Percentiles rank a stretch among this genome's conserved stretches.
phyloP scores from a whole-genome alignment of 2,888 invertebrate species.

The Drosophila paramelanica region DNA sequence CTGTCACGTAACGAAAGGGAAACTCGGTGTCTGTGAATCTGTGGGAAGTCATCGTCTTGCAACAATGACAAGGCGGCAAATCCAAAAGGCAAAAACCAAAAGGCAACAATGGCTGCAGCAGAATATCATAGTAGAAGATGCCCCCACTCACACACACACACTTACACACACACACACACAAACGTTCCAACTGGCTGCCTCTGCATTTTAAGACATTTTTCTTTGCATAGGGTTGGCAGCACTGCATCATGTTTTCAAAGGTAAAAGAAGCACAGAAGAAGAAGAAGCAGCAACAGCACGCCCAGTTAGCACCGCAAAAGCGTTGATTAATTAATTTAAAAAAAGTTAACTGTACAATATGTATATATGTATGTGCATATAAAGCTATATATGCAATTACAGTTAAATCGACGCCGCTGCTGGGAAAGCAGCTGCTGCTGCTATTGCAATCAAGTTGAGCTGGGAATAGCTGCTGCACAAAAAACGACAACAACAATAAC shows the following conservation, averaged over 20 bases:
- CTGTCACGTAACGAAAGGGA: conserved; percentile 78
- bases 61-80: conserved; percentile 67
- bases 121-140: conserved; percentile 61
- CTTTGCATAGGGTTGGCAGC: conserved; percentile 45
- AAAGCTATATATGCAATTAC: conserved; percentile 37
- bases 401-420: conserved; percentile 46
- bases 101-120: conserved; percentile 52
- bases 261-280: conserved; percentile 20
- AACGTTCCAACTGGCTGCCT: conserved; percentile 69
- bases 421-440: conserved; percentile 43
- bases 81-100: conserved; percentile 37
- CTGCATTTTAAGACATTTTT: conserved; percentile 61
- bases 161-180: conserved; percentile 1
- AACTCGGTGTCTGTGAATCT: conserved; percentile 65
- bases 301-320: conserved; percentile 54
- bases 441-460: conserved; percentile 14
- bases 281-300: conserved; percentile 41
- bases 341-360: conserved; percentile 49
- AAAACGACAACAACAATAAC: not conserved
- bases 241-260: conserved; percentile 9
- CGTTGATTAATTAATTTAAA: conserved; percentile 68
- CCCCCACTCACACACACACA: conserved; percentile 5
- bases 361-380: not conserved
- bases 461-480: conserved; percentile 31
- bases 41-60: conserved; percentile 76